Evolutionary conservation across 2,113 vertebrate genomes (phyloP).

Genomic region (Trogon melanurus): DNA sequence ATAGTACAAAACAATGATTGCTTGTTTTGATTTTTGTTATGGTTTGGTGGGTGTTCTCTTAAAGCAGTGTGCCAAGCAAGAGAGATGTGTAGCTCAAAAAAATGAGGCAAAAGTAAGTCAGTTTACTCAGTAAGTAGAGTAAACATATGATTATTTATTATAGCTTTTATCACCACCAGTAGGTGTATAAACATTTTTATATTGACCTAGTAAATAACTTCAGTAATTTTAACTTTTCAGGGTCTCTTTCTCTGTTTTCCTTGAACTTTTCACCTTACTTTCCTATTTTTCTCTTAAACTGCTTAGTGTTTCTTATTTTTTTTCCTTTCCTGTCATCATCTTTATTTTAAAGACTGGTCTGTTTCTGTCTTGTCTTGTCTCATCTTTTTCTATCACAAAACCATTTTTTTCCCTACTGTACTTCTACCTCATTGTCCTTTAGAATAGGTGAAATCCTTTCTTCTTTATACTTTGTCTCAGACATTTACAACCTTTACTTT

Average conservation of each 20-base stretch:
- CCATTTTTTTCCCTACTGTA: not conserved
- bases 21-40: not conserved
- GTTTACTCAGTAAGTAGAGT: not conserved
- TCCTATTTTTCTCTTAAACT: not conserved
- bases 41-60: not conserved
- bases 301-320: not conserved
- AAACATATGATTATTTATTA: not conserved
- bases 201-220: not conserved
- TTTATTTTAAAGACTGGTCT: not conserved
- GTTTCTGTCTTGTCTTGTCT: not conserved
- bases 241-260: not conserved
- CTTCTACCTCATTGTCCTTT: not conserved
- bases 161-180: not conserved
- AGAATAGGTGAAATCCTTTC: not conserved
- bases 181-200: not conserved
- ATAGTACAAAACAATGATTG: not conserved
- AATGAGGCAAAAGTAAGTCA: not conserved
- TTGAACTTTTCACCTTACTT: not conserved
- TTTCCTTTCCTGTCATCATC: not conserved
- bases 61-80: not conserved
- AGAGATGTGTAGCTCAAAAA: not conserved
- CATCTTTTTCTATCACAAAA: not conserved
- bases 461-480: not conserved
- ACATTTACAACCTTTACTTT: not conserved
- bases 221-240: not conserved